Evolutionary conservation across 2,113 vertebrate genomes (phyloP), one percentile per base, ranked within the genome.

Genomic region (Plecturocebus donacophilus): DNA sequence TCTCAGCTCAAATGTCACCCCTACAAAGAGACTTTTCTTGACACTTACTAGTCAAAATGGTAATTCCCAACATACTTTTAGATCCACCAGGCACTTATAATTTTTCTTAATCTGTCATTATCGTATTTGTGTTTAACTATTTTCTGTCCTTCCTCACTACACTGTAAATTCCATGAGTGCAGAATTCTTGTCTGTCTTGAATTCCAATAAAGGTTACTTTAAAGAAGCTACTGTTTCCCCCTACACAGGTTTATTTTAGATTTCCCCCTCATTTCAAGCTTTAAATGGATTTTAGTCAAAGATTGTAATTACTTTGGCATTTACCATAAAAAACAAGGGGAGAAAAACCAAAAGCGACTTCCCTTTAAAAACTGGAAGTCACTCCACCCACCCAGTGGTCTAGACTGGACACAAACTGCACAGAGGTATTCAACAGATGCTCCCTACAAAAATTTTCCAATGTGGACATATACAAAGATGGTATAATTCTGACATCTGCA

Each of bases 231-330:
- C 40, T 90, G 73, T 83, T 68, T 70, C 35, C 49, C 38, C 92
- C 23, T 71, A 42, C 49, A 32, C 45, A 90, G 45, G 54, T 54
- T 92, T 85, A 88, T 42, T 97, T 97, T 56, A 84, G 76, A 84
- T 87, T 56, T 52, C 38, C 3, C 30, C 27, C 61, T 70, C 45
- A 7, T 47, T 73, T 95, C 79, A 93, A 91, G 45, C 23, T 93
- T 81, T 45, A 47, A 1, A 1, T 80, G 81, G 71, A 80, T 94
- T 94, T 95, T 87, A 70, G 76, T 75, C n/a, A 64, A 89, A 97
- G 81, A 90, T 42, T 52, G 56, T 42, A 94, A 87, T 90, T 92
- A 90, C 70, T 81, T 20, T 94, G 95, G 42, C 81, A 91, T 52
- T 91, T 56, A 70, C 82, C 66, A 79, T 8, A 35, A 79, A 90